phyloP scores from a whole-genome alignment of 2,113 vertebrate species.

The Oreotrochilus melanogaster region DNA sequence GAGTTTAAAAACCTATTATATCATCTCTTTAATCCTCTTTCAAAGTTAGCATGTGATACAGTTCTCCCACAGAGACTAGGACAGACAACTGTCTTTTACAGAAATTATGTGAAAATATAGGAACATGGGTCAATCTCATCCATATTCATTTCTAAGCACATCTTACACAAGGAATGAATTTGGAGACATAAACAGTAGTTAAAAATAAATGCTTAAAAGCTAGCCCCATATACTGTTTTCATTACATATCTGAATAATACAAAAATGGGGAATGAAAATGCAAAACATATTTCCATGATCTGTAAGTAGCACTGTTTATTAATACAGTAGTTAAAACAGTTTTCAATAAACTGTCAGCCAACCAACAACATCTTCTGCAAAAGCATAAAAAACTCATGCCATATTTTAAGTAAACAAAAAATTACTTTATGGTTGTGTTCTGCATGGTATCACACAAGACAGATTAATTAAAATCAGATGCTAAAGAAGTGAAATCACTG shows the following conservation, averaged over 20 bases:
- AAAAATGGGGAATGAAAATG: conserved; percentile 43
- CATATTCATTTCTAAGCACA: conserved; percentile 29
- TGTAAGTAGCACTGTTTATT: conserved; percentile 46
- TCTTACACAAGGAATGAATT: conserved; percentile 52
- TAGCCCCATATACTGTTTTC: conserved; percentile 32
- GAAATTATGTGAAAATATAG: conserved; percentile 41
- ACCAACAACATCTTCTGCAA: not conserved
- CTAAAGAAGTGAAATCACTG: not conserved
- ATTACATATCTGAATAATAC: conserved; percentile 17
- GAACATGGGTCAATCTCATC: conserved; percentile 36
- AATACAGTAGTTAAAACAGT: conserved; percentile 26
- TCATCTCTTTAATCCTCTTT: conserved; percentile 41
- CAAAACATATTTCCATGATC: conserved; percentile 36
- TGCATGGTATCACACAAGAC: not conserved
- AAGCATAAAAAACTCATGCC: not conserved
- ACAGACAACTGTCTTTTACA: conserved; percentile 25
- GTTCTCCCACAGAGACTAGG: not conserved
- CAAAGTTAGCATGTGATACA: conserved; percentile 15
- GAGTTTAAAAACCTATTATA: conserved; percentile 41
- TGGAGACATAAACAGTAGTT: conserved; percentile 53
- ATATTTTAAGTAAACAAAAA: not conserved
- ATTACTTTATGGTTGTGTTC: not conserved
- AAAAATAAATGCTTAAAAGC: conserved; percentile 57
- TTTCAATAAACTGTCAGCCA: conserved; percentile 32
- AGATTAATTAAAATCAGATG: not conserved